Conservation (phyloP, 2,797 vertebrate species). For the Pseudochirops corinnae region DNA sequence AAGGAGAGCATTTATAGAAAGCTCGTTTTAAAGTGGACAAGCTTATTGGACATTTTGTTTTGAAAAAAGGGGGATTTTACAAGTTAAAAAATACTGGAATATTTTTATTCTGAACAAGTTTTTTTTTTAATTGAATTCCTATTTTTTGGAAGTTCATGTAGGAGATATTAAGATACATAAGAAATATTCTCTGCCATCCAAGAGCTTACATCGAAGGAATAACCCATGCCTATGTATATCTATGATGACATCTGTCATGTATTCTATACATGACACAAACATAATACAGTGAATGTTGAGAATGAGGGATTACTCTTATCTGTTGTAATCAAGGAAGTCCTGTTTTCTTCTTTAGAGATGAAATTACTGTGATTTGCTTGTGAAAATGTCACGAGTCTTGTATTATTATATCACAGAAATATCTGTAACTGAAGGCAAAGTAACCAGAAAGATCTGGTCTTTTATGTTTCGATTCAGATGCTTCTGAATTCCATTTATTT, state of each 20-base stretch:
- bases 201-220: not conserved
- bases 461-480: conserved; percentile 49
- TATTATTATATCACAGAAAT: conserved; percentile 26
- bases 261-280: not conserved
- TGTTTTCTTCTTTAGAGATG: conserved; percentile 53
- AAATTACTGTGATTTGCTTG: conserved; percentile 44
- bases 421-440: conserved; percentile 35
- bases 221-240: not conserved
- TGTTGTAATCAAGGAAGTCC: conserved; percentile 22
- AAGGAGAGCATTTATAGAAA: not conserved
- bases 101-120: not conserved
- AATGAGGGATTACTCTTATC: conserved; percentile 28
- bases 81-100: conserved; percentile 21
- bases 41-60: conserved; percentile 7
- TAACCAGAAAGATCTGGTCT: conserved; percentile 19
- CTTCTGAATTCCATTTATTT: conserved; percentile 28
- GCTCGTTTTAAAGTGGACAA: conserved; percentile 25
- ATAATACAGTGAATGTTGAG: not conserved
- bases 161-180: conserved; percentile 22
- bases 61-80: conserved; percentile 30
- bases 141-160: not conserved
- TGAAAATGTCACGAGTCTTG: not conserved
- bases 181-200: conserved; percentile 38
- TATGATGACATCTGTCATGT: not conserved
- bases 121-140: conserved; percentile 20